phyloP scores from a whole-genome alignment of 2,113 vertebrate species.

The Lanius ludovicianus region DNA sequence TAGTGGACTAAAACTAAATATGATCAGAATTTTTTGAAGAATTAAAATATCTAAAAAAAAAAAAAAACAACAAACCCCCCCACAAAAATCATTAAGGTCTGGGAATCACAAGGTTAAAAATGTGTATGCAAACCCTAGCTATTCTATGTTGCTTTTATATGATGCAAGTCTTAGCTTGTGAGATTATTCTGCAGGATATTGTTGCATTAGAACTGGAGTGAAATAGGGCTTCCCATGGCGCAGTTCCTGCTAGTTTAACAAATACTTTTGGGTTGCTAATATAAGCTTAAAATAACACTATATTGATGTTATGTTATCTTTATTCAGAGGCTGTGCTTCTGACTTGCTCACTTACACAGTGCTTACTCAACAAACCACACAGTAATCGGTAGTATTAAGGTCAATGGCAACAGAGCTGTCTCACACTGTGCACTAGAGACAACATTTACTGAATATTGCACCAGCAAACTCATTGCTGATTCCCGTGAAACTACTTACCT shows the following conservation, averaged over 20 bases:
- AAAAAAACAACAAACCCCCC: no score
- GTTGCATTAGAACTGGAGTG: neutral
- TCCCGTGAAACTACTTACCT: neutral
- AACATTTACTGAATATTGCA: neutral
- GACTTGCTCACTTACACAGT: neutral
- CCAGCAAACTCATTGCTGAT: neutral
- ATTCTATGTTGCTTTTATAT: neutral
- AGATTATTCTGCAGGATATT: neutral
- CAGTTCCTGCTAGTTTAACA: neutral
- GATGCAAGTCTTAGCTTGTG: neutral
- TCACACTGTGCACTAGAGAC: neutral
- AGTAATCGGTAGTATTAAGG: neutral
- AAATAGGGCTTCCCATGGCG: neutral
- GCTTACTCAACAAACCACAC: neutral
- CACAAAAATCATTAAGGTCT: neutral
- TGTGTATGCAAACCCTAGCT: neutral
- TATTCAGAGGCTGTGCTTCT: neutral
- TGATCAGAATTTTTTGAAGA: neutral
- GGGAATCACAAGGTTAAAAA: neutral
- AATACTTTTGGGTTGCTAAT: neutral
- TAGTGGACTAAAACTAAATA: neutral
- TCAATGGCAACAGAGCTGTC: neutral
- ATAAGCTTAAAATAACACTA: neutral
- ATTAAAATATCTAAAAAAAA: neutral
- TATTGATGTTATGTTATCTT: constrained; percentile 12